Percentiles rank a stretch among this genome's conserved stretches.
phyloP scores from a whole-genome alignment of 2,797 vertebrate genomes.

The Lithobates sylvaticus region DNA sequence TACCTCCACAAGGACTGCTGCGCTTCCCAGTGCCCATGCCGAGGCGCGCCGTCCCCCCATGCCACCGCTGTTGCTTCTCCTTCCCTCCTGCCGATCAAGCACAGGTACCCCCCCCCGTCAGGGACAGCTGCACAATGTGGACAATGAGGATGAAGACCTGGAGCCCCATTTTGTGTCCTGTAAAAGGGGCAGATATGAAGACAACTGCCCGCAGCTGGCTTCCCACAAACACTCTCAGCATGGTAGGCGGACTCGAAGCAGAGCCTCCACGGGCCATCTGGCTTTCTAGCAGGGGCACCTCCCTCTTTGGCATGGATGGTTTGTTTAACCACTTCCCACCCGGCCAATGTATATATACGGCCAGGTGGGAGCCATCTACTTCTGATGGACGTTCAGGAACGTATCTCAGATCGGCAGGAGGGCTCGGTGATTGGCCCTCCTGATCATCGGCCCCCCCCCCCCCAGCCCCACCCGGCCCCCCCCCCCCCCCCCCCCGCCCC shows the following conservation, averaged over 20 bases:
- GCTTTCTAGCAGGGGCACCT: constrained; percentile 82
- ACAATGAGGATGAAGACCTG: constrained; percentile 70
- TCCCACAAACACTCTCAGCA: constrained; percentile 65
- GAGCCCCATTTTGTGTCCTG: constrained; percentile 81
- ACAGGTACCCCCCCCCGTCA: constrained; percentile 78
- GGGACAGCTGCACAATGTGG: constrained; percentile 64
- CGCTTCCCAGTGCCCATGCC: constrained; percentile 80
- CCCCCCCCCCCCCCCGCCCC: no score
- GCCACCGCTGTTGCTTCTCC: neutral
- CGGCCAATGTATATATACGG: no score
- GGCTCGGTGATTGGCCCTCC: no score
- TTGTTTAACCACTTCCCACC: no score
- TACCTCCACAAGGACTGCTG: constrained; percentile 93
- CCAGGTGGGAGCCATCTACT: no score
- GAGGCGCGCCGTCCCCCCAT: constrained; percentile 63
- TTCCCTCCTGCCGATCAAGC: constrained; percentile 71
- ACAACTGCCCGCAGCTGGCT: constrained; percentile 72
- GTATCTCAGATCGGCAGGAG: no score
- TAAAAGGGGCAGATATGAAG: constrained; percentile 86
- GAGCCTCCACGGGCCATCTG: constrained; percentile 88
- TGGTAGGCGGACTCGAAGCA: constrained; percentile 87
- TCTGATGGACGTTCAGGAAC: no score
- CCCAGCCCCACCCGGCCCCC: no score
- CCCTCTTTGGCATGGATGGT: neutral
- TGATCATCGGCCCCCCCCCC: no score